Evolutionary conservation across 2,113 vertebrate genomes (phyloP), one percentile per base, ranked within the genome.

Genomic region (Hypocryptadius cinnamomeus): DNA sequence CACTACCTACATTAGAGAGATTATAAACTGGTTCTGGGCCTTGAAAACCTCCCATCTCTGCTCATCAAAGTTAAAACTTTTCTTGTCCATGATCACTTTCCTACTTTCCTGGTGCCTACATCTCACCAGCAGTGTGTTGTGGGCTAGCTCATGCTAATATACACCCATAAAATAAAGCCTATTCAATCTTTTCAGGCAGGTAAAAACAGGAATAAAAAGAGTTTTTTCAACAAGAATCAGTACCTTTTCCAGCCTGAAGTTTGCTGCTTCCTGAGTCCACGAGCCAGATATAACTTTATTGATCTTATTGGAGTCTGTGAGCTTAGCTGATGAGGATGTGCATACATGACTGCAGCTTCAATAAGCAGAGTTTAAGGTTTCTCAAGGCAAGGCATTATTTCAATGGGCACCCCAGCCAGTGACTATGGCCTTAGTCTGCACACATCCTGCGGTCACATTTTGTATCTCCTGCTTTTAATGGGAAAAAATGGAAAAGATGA

Each of bases 1-100:
- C 2, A 1, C 24, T 45, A 3, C 35, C 33, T 45, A n/a, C 3
- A 1, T 4, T 14, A 31, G 15, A 37, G 20, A 2, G 5, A 27
- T 33, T 31, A 31, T 54, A 63, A 83, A 18, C 8, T 40, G 24
- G 33, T 47, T 93, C 24, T 11, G 11, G 25, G 5, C 1, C n/a
- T 25, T 82, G 24, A 64, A 81, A 60, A 2, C 54, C 30, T 56
- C 44, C 35, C 19, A 19, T 2, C 3, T 15, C 13, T 5, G 2
- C 15, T 74, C 27, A 35, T 2, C 40, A 40, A 40, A 40, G 6
- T 47, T 23, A 39, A 15, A 40, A 47, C 16, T 87, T 81, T 66
- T 42, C 47, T 50, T 54, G 39, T 35, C 51, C 25, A 11, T 3
- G 3, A 28, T 50, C 33, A 11, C 13, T 68, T 72, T 60, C 11